Evolutionary conservation across 2,797 vertebrate species (phyloP).

Genomic region (Adrianichthys oophorus): DNA sequence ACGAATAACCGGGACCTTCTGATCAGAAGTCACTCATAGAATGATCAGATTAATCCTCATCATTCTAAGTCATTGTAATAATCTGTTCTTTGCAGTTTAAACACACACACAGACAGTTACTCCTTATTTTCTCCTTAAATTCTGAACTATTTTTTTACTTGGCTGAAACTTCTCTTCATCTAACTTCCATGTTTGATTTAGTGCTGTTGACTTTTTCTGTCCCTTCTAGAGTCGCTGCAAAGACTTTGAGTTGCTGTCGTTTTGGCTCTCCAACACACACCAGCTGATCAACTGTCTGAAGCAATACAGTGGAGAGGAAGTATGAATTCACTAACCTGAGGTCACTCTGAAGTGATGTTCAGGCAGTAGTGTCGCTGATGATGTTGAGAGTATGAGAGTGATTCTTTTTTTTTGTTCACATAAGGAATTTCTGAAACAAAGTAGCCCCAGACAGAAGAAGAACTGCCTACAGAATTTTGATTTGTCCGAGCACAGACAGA

Average conservation of each 20-base stretch:
- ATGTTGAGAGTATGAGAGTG: not conserved
- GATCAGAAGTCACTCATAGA: no score
- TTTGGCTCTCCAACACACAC: slow-evolving; percentile 94
- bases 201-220: not conserved
- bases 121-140: no score
- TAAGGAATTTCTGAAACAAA: slow-evolving; percentile 91
- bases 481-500: slow-evolving; percentile 93
- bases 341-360: not conserved
- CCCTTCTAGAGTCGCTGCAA: slow-evolving; percentile 83
- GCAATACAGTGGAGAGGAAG: slow-evolving; percentile 98
- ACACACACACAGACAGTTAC: no score
- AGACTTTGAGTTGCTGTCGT: slow-evolving; percentile 91
- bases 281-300: slow-evolving; percentile 95
- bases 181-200: not conserved
- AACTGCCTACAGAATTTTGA: slow-evolving; percentile 95
- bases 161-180: no score
- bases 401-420: slow-evolving; percentile 14
- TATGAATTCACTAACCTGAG: slow-evolving; percentile 47
- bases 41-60: no score
- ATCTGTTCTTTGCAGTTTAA: no score
- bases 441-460: slow-evolving; percentile 86
- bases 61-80: no score
- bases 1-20: no score
- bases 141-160: not conserved
- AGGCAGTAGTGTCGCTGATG: not conserved